Conservation (phyloP, 2,113 vertebrate species). For the Rhynchopsitta pachyrhyncha region DNA sequence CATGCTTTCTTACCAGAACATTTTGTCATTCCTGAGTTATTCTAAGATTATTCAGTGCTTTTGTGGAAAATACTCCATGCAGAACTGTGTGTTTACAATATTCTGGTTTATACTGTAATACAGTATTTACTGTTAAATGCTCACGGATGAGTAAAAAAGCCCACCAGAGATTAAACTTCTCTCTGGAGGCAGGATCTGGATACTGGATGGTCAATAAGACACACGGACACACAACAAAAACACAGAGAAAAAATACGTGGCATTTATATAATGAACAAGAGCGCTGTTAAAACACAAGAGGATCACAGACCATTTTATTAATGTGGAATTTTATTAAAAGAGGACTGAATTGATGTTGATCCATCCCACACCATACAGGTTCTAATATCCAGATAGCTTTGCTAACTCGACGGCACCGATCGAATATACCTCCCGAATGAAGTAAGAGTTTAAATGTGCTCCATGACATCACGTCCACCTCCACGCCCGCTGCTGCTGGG, state of each 20-base stretch:
- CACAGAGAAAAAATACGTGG: fast-evolving
- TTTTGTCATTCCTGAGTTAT: background rate
- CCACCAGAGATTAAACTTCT: background rate
- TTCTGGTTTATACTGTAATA: background rate
- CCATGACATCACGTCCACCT: fast-evolving
- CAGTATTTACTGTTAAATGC: background rate
- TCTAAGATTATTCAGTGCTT: background rate
- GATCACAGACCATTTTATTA: background rate
- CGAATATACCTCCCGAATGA: fast-evolving
- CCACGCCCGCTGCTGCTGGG: fast-evolving
- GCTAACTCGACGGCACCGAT: no score
- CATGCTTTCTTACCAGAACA: fast-evolving
- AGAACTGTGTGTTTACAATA: background rate
- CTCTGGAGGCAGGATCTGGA: background rate
- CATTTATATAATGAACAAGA: background rate
- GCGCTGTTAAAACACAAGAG: background rate
- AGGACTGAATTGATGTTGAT: background rate
- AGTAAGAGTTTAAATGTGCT: fast-evolving
- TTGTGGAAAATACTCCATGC: background rate
- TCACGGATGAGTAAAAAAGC: background rate
- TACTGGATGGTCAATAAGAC: background rate
- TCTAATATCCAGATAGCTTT: fast-evolving
- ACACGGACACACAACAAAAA: fast-evolving
- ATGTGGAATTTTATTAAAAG: background rate
- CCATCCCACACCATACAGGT: fast-evolving